Evolutionary conservation across 2,797 vertebrate species (phyloP), one percentile per base, ranked within the genome.

Genomic region (Synaphobranchus kaupii): DNA sequence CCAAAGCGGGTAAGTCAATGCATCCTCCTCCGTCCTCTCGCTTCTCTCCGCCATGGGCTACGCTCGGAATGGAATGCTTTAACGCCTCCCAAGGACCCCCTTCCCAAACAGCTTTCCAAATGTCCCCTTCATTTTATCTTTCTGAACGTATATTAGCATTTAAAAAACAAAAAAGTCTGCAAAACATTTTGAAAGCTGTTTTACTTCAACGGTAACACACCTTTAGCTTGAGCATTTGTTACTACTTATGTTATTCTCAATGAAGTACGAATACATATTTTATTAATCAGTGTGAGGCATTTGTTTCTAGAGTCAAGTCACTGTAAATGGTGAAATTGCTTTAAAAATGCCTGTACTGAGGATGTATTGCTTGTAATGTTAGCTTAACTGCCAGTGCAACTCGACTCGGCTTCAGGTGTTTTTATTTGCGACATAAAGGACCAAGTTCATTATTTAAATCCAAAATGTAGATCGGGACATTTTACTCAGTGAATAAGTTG

Each of bases 1-100:
- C 95, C 97, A 96, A 95, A 97, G 96, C 54, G 97, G 96, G 96
- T 97, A 97, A 98, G 97, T 98, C 71, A 89, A 92, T 92, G 86
- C 93, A 89, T 87, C 88, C 94, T 93, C 91, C 89, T 93, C 78
- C 28, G 12, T 90, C 63, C 87, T 28, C 48, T 76, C 47, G 25
- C 56, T 58, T 71, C 73, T 85, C 80, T 88, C 80, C 89, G 47
- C 86, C 76, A 60, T 31, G 34, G 48, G 60, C 83, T 78, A 78
- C 84, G 44, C 44, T 63, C 84, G 84, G 34, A 87, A 87, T 86
- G 88, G 85, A 88, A 58, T 80, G 66, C 73, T 89, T 90, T 83
- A 76, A 85, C 58, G 52, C n/a, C 91, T 89, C 83, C 87, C 39
- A 63, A 89, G 86, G 89, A 89, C 71, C 91, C 20, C 25, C 15